Base-by-base conservation (phyloP, 2,888 invertebrate genomes). In the Drosophila neonasuta region DNA sequence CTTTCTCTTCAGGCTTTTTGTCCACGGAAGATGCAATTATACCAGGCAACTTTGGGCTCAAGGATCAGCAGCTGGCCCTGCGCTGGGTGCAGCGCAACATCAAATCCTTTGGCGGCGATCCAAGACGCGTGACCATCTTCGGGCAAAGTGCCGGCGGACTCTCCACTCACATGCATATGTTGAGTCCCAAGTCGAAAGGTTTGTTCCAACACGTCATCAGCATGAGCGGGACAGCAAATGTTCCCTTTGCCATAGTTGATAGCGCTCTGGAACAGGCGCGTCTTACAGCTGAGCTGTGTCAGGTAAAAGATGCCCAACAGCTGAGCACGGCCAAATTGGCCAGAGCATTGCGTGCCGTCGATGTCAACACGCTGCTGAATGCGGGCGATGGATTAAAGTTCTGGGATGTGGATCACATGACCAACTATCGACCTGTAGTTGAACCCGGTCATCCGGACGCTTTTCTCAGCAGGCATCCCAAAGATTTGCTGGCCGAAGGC, bases 331-430 rank as follows among this genome's bases (percentile, higher is more conserved):
- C 72, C 0, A 84, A 88, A 29, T 59, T 93, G 39, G 79, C 92
- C 0, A 80, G 89, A 1, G 92, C 92, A 11, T 78, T 93, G 24
- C 88, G 92, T 39, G 68, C 80, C 1, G 85, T 92, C 0, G 89
- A 91, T 68, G 91, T 90, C 1, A 57, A 74, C 1, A 81, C 69
- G 5, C 79, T 93, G 13, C 68, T 92, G 3, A 82, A 91, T 29
- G 89, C 90, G 5, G 90, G 90, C 9, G 92, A 92, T 79, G 82
- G 87, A 0, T 91, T 92, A 34, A 92, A 92, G 77, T 92, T 91
- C 71, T 92, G 93, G 91, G 88, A 90, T 46, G 88, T 91, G 2
- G 92, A 93, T 80, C 92, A 92, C 5, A 68, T 92, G 58, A 90
- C 90, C 1, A 89, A 91, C 50, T 93, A 90, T 77, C 89, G 91